Evolutionary conservation across 1,140 invertebrate species (phyloP), one percentile per base, ranked within the genome.

Genomic region (Plectrocnemia conspersa): DNA sequence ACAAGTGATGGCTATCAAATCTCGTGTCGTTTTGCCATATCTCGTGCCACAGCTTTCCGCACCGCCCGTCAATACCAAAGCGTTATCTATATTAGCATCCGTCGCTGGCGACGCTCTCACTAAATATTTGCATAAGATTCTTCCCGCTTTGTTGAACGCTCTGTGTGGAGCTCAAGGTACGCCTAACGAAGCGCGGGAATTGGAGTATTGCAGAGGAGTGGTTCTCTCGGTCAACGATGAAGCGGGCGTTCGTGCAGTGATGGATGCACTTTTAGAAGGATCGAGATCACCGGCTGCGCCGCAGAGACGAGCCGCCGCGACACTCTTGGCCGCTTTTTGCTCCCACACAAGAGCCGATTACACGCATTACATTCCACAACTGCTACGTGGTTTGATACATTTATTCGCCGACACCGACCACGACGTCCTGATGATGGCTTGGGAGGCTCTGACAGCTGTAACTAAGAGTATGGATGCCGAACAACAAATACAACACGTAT

Each of bases 1-100:
- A 52, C 94, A 98, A 82, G 89, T 98, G 3, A 97, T 98, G 91
- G 85, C 90, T 10, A 92, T 97, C 29, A 98, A 97, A 76, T 94
- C 93, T 6, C 79, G 91, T 59, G 93, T 94, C 0, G 93, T 98
- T 22, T 72, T 99, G 53, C 95, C 95, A 2, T 97, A 97, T 72
- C 76, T 98, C 36, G 87, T 99, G 38, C 96, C 96, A 11, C 93
- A 97, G 74, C 75, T 98, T 58, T 97, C 90, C 2, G 81, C 84
- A 18, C 82, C 85, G 13, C 85, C 85, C 40, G 87, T 92, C 5
- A 97, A 98, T 73, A 95, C 92, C 2, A 89, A 92, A 75, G 94
- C 94, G 3, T 71, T 98, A 13, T 92, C 93, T 3, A 88, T 93
- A 63, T 74, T 97, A 41, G 91, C 93, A 3, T 89, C 91, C 18